Conservation (phyloP, 2,113 vertebrate genomes). For the Antigone vipio region DNA sequence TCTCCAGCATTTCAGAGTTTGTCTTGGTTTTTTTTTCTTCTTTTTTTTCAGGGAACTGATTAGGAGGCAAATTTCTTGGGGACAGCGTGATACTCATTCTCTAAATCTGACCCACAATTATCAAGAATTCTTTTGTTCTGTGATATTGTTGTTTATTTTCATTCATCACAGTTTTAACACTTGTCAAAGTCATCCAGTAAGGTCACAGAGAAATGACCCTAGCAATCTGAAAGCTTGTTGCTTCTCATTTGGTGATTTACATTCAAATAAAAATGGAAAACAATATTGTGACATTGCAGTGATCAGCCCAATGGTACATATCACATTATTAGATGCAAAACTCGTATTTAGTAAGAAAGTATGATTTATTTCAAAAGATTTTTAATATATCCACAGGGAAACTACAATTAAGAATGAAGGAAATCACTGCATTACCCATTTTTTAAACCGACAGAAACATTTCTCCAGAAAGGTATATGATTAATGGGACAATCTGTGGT, state of each 20-base stretch:
- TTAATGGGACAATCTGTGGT: neutral
- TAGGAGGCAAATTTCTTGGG: neutral
- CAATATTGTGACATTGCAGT: neutral
- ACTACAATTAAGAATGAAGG: neutral
- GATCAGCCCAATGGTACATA: neutral
- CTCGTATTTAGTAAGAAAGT: neutral
- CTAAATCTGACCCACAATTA: neutral
- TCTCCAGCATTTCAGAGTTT: neutral
- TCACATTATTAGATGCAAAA: neutral
- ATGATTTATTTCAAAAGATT: neutral
- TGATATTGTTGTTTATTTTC: neutral
- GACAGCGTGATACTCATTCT: neutral
- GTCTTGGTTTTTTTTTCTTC: too few species aligned
- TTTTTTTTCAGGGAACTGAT: neutral
- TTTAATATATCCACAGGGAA: neutral
- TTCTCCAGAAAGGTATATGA: neutral
- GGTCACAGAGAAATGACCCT: neutral
- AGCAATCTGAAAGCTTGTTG: neutral
- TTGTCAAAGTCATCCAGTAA: neutral
- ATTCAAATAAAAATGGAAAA: neutral
- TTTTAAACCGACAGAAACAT: neutral
- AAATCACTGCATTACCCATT: neutral
- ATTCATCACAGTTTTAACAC: constrained; percentile 10
- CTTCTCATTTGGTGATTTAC: neutral
- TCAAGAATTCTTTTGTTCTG: neutral